Evolutionary conservation across 2,888 invertebrate species (phyloP).

Genomic region (Drepana falcataria): DNA sequence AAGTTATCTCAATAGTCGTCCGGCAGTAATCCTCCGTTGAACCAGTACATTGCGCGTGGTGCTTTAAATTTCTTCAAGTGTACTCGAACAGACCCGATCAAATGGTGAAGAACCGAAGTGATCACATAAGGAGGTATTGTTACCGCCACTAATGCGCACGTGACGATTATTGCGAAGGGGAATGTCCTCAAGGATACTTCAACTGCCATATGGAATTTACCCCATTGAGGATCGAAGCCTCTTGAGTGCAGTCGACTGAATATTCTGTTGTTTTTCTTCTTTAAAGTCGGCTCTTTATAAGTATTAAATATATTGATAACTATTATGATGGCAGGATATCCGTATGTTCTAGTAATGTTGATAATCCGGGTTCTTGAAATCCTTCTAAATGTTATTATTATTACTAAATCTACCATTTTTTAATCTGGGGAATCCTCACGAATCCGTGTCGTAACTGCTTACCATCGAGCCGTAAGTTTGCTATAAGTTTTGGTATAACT

Average conservation of each 20-base stretch:
- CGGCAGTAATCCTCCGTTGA: background rate
- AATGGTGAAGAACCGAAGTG: conserved; percentile 25
- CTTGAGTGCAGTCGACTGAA: background rate
- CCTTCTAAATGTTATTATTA: too few relatives aligned
- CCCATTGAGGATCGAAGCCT: conserved; percentile 16
- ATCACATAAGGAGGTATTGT: conserved; percentile 45
- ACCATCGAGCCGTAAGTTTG: too few relatives aligned
- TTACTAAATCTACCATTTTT: too few relatives aligned
- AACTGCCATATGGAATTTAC: conserved; percentile 29
- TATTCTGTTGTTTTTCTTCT: background rate
- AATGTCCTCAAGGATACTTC: conserved; percentile 4
- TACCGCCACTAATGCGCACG: conserved; percentile 49
- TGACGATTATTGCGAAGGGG: conserved; percentile 34
- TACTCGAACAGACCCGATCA: conserved; percentile 15
- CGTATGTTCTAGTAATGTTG: too few relatives aligned
- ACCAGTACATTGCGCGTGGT: conserved; percentile 16
- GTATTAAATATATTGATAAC: too few relatives aligned
- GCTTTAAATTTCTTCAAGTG: conserved; percentile 9
- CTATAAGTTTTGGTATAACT: too few relatives aligned
- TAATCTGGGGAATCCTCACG: too few relatives aligned
- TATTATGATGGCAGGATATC: too few relatives aligned
- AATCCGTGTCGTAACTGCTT: too few relatives aligned
- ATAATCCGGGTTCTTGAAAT: too few relatives aligned
- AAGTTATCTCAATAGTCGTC: too few relatives aligned
- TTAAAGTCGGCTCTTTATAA: too few relatives aligned